Conservation (phyloP, 2,113 vertebrate genomes). For the Catharus fuscescens region DNA sequence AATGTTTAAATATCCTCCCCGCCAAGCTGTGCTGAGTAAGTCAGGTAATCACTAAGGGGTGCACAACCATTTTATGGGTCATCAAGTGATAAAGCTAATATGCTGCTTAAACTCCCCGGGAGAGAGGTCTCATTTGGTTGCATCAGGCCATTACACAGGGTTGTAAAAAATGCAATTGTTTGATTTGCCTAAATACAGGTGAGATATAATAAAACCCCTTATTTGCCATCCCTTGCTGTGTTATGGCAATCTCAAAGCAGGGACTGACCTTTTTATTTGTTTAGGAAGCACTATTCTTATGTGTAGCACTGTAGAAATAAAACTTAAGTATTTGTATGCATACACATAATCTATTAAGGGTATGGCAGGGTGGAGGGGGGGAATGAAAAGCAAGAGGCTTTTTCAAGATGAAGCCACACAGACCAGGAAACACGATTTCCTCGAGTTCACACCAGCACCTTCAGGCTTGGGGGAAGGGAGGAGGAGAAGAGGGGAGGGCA, state of each 20-base stretch:
- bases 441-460: background rate
- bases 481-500: background rate
- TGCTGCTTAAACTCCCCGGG: conserved; percentile 46
- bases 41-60: conserved; percentile 76
- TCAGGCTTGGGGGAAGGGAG: background rate
- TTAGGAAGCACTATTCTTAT: background rate
- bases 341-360: background rate
- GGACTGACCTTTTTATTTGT: conserved; percentile 46
- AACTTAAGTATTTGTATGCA: conserved; percentile 17
- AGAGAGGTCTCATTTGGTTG: conserved; percentile 41
- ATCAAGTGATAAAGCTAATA: conserved; percentile 64
- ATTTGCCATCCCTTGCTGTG: conserved; percentile 51
- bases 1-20: conserved; percentile 68
- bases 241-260: conserved; percentile 35
- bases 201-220: conserved; percentile 51
- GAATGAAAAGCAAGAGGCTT: background rate
- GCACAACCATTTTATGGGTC: conserved; percentile 71
- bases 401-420: background rate
- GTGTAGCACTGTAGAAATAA: background rate
- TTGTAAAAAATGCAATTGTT: conserved; percentile 64
- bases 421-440: background rate
- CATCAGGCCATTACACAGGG: conserved; percentile 31
- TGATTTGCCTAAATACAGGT: conserved; percentile 71
- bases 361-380: fast-evolving
- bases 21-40: conserved; percentile 63